Evolutionary conservation across 53 echinoderm and acorn worm species (phyloP).

Genomic region (Glandiceps talaboti): DNA sequence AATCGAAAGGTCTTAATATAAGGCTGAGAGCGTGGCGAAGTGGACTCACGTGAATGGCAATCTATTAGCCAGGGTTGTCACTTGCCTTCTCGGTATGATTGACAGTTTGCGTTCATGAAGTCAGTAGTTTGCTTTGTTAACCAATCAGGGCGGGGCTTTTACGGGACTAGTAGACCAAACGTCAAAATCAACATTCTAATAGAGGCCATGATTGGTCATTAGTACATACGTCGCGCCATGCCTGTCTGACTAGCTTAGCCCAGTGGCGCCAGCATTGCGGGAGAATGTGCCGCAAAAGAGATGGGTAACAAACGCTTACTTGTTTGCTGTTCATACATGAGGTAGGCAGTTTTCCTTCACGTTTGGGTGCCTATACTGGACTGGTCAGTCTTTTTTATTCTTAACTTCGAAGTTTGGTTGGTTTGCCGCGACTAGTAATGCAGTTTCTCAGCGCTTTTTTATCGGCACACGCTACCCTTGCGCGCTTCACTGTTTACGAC

Average conservation of each 20-base stretch:
- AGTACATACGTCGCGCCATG: neutral
- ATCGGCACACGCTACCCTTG: neutral
- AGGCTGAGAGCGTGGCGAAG: neutral
- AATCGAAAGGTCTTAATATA: neutral
- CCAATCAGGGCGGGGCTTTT: constrained; percentile 1
- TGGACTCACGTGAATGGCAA: neutral
- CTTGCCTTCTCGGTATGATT: neutral
- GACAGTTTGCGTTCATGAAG: neutral
- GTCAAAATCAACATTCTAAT: neutral
- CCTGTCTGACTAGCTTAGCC: neutral
- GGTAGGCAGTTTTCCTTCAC: neutral
- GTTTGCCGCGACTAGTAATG: neutral
- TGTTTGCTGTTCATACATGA: neutral
- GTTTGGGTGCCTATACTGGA: neutral
- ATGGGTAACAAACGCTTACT: neutral
- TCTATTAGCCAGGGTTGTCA: neutral
- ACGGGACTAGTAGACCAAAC: neutral
- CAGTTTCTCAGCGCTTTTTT: neutral
- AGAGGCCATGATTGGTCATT: neutral
- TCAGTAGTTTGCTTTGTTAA: neutral
- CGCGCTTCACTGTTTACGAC: neutral
- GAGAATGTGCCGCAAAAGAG: constrained; percentile 1
- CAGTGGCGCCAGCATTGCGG: neutral
- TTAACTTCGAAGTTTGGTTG: neutral
- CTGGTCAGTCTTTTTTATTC: neutral